Conservation (phyloP, 2,888 invertebrate genomes). For the Philereme transversata region DNA sequence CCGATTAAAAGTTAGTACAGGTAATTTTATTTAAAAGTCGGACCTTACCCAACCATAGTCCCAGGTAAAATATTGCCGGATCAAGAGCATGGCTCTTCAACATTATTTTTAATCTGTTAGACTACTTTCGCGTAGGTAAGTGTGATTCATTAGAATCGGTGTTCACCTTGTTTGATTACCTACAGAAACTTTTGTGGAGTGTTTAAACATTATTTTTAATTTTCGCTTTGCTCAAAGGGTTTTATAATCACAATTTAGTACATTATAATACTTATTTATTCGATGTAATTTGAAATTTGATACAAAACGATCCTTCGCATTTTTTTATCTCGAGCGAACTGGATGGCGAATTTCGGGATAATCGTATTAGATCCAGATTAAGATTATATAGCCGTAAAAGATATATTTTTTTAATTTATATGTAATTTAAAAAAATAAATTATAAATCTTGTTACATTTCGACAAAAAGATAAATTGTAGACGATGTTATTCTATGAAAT, state of each 20-base stretch:
- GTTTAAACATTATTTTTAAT: slow-evolving; percentile 6
- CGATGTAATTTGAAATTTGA: too few species aligned
- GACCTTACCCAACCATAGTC: slow-evolving; percentile 8
- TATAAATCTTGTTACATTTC: too few species aligned
- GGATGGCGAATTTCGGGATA: too few species aligned
- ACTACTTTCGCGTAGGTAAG: slow-evolving; percentile 33
- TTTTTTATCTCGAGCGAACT: too few species aligned
- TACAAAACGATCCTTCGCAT: too few species aligned
- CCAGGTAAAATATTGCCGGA: slow-evolving; percentile 55
- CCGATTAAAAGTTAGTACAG: neutral
- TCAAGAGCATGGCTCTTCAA: slow-evolving; percentile 34
- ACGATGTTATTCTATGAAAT: too few species aligned
- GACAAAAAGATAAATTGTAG: too few species aligned
- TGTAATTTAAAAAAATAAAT: too few species aligned
- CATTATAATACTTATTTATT: neutral
- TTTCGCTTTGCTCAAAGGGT: slow-evolving; percentile 1
- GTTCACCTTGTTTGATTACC: slow-evolving; percentile 17
- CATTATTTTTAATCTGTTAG: slow-evolving; percentile 49
- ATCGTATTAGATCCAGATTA: too few species aligned
- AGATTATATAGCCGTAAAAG: too few species aligned
- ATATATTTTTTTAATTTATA: too few species aligned
- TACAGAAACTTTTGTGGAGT: slow-evolving; percentile 24
- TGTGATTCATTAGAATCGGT: slow-evolving; percentile 44
- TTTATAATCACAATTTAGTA: neutral
- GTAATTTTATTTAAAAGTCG: slow-evolving; percentile 1